phyloP scores from a whole-genome alignment of 2,888 invertebrate species.

The Lepidocyrtinus sp. region DNA sequence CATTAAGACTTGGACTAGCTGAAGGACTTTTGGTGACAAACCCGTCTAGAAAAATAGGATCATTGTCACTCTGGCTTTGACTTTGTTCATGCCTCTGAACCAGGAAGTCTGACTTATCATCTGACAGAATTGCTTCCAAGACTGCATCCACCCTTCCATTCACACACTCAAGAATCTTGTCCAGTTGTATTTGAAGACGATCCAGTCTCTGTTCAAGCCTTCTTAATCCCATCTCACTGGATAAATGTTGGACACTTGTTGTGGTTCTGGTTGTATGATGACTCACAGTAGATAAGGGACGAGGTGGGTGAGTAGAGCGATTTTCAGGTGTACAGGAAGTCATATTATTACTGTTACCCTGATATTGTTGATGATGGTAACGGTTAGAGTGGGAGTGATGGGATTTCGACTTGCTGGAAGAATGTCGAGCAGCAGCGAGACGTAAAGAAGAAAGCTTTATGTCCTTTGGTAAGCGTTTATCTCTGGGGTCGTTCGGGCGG shows the following conservation, averaged over 20 bases:
- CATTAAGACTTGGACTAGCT: conserved; percentile 10
- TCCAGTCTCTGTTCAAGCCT: conserved; percentile 64
- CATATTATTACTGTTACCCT: too few relatives aligned
- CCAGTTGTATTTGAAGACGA: conserved; percentile 61
- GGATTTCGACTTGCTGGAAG: conserved; percentile 43
- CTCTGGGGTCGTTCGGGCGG: conserved; percentile 87
- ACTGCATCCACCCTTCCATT: conserved; percentile 35
- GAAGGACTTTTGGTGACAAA: not conserved
- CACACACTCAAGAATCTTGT: conserved; percentile 40
- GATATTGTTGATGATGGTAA: not conserved
- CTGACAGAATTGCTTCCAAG: not conserved
- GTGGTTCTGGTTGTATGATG: not conserved
- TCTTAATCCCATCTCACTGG: conserved; percentile 41
- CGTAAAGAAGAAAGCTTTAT: conserved; percentile 82
- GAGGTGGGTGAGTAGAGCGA: not conserved
- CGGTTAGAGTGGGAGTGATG: conserved; percentile 13
- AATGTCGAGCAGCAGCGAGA: conserved; percentile 73
- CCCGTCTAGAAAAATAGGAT: not conserved
- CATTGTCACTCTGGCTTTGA: conserved; percentile 32
- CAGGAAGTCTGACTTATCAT: not conserved
- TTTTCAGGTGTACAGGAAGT: not conserved
- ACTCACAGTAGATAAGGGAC: not conserved
- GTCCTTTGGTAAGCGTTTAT: conserved; percentile 83
- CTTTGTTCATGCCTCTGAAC: not conserved
- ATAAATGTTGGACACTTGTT: conserved; percentile 23